Evolutionary conservation across 2,888 invertebrate genomes (phyloP), one percentile per base, ranked within the genome.

Genomic region (Drosophila imparisetae): DNA sequence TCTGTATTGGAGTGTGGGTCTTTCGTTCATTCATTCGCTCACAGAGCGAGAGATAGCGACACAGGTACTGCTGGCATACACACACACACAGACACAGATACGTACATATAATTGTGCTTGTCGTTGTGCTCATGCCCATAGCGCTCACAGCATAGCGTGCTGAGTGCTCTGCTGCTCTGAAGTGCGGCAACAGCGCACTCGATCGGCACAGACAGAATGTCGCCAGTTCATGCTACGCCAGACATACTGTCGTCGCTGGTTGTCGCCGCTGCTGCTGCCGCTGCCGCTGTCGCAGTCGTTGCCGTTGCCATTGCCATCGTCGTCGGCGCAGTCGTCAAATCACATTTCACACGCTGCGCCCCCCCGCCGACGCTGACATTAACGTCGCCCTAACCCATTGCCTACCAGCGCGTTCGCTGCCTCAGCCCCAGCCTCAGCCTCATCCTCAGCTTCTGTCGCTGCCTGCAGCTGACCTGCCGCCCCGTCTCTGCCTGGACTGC

Each of bases 161-260:
- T 55, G 54, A 53, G 69, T 69, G 66, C 74, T 45, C 24, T 40
- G 58, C 64, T 63, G 63, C 65, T 62, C 29, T 79, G 83, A 92
- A 93, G 83, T 89, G 78, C 93, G 96, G 95, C 96, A 96, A 95
- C 96, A 93, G 78, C 92, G 96, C 94, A 92, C 30, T 91, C 95
- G 95, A 96, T 95, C 95, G 95, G 83, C 95, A 96, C 96, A 97
- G 97, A 97, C 97, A 97, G 96, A 96, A 96, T 97, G 97, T 97
- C 97, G 97, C 97, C 97, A 95, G 95, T 95, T 95, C 95, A 94
- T 95, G 94, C 95, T 95, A 94, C 95, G 91, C 96, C 95, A 95
- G 96, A 96, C 96, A 95, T 94, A 94, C 95, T 95, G 96, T 95
- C 96, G 95, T 88, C 91, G 89, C 79, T 62, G 45, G 78, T 72